Conservation (phyloP, 2,113 vertebrate genomes). For the Cricetomys ansorgei region DNA sequence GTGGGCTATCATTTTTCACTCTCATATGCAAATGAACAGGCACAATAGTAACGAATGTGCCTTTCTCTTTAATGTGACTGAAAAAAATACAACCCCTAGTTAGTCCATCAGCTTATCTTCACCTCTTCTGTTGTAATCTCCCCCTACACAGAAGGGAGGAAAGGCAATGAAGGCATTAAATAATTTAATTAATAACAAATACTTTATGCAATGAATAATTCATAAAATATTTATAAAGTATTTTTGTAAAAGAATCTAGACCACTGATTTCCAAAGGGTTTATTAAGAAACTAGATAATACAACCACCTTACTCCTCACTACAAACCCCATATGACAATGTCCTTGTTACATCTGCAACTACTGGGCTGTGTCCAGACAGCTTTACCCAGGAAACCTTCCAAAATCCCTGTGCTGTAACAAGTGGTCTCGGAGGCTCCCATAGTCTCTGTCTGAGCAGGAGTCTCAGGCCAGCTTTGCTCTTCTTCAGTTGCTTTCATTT, state of each 20-base stretch:
- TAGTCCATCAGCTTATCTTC: neutral
- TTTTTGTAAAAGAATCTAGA: neutral
- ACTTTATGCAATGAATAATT: slow-evolving; percentile 4
- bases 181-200: slow-evolving; percentile 41
- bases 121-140: neutral
- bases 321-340: neutral
- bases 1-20: neutral
- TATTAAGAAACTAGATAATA: neutral
- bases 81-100: neutral
- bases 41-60: neutral
- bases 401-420: neutral
- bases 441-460: neutral
- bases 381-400: neutral
- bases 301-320: neutral
- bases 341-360: neutral
- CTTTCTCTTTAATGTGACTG: neutral
- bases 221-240: neutral
- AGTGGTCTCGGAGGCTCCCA: accelerated
- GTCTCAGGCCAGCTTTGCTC: neutral
- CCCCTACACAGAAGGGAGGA: neutral
- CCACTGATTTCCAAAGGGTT: neutral
- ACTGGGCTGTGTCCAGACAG: neutral
- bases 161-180: neutral
- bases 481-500: neutral
- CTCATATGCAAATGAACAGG: neutral